A percentile compares a stretch with the other conserved stretches of the same genome.
Evolutionary conservation across 2,113 vertebrate species (phyloP).

Genomic region (Rhea pennata): DNA sequence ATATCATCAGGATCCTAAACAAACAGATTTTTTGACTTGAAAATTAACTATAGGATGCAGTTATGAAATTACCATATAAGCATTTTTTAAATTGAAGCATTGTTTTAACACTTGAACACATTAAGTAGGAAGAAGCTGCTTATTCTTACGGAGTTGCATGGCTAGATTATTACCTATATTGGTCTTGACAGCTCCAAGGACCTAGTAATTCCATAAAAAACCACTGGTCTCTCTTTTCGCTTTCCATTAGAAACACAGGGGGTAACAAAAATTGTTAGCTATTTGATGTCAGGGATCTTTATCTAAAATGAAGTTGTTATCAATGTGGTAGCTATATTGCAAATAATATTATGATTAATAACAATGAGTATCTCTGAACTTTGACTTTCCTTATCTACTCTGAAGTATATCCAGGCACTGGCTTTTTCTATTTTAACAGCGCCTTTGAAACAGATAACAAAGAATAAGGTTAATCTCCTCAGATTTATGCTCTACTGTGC

Average conservation of each 20-base stretch:
- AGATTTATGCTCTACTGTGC: background rate
- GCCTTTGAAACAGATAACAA: background rate
- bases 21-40: constrained; percentile 30
- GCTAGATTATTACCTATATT: background rate
- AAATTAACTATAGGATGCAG: constrained; percentile 21
- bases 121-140: background rate
- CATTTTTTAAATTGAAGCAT: background rate
- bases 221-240: background rate
- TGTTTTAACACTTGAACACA: background rate
- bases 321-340: constrained; percentile 10
- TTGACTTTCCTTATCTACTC: background rate
- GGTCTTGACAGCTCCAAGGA: background rate
- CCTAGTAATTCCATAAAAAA: constrained; percentile 18
- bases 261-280: constrained; percentile 18
- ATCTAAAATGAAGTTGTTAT: constrained; percentile 43
- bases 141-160: background rate
- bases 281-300: background rate
- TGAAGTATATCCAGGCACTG: background rate
- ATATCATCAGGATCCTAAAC: constrained; percentile 23
- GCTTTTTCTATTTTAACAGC: background rate
- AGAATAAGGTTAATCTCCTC: background rate
- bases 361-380: background rate
- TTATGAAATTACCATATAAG: background rate
- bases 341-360: background rate
- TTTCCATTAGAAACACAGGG: constrained; percentile 18